Base-by-base conservation (phyloP, 1,140 invertebrate genomes). In the Eciton burchellii region DNA sequence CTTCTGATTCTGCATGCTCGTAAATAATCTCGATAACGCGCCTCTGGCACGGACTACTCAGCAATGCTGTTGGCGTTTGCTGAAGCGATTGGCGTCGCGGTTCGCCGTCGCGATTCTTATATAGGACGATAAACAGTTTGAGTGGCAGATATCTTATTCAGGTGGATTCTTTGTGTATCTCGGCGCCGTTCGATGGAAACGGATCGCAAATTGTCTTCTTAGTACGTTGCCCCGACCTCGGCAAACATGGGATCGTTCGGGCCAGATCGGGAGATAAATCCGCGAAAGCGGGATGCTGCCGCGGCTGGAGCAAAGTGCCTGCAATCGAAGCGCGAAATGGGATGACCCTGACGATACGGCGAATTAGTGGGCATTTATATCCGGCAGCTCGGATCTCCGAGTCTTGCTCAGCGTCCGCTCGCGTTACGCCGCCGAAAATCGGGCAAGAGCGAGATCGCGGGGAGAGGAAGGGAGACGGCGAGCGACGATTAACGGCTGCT, bases 1-100 rank as follows among this genome's bases (percentile, higher is more conserved):
- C 49, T 68, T 63, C 63, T 49, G 63, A 79, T 79, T 52, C 74
- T 56, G 74, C 63, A 79, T 54, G 63, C 74, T 79, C 74, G 74
- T 79, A 79, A 79, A 79, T 79, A 79, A 63, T 79, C 74, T 35
- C 74, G 63, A 79, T 79, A 79, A 79, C 74, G 52, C 35, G 63
- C 74, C 74, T 70, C 66, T 66, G 68, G 68, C 35, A 59, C 73
- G 74, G 49, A 47, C 41, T 79, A 70, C 49, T 79, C 74, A 68
- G 29, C 49, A 47, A n/a, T 5, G 63, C 63, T 70, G 74, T 79
- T 79, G 52, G 56, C 49, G 54, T 16, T 70, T 63, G 35, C 57
- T n/a, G 57, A 12, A 8, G 12, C 19, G 62, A 47, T 56, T 54
- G 74, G 35, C 29, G 24, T 68, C 47, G 74, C 62, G 63, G 74